Conservation (phyloP, 1,140 invertebrate species). For the Chrysomallon squamiferum region DNA sequence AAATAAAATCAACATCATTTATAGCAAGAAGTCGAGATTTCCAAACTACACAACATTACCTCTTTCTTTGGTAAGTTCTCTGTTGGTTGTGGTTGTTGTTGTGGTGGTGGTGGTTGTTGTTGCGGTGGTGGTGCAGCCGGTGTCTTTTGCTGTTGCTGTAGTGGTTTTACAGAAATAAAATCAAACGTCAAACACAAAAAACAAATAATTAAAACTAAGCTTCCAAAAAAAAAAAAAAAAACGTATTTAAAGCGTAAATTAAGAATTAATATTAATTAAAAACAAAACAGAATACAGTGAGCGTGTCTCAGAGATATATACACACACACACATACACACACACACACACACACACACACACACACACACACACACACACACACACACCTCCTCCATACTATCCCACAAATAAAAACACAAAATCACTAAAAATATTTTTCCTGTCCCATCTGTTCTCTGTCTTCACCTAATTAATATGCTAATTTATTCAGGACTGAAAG, state of each 20-base stretch:
- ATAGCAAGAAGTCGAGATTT: too few species aligned
- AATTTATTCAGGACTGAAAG: too few species aligned
- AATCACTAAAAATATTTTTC: too few species aligned
- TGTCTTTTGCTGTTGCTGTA: not conserved
- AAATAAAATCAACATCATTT: too few species aligned
- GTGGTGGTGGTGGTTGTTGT: not conserved
- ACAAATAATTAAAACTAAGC: not conserved
- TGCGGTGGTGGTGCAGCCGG: too few species aligned
- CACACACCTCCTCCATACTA: not conserved
- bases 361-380: not conserved
- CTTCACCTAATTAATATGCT: too few species aligned
- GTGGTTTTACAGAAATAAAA: not conserved
- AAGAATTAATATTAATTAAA: too few species aligned
- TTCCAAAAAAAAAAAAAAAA: too few species aligned
- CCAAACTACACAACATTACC: too few species aligned
- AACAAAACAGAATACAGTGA: not conserved
- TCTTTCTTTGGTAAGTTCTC: not conserved
- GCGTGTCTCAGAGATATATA: not conserved
- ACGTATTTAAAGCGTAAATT: too few species aligned
- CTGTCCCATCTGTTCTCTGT: too few species aligned
- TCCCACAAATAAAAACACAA: not conserved
- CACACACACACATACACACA: slow-evolving; percentile 8
- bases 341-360: not conserved
- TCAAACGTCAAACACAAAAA: not conserved
- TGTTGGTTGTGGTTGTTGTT: not conserved